Evolutionary conservation across 2,888 invertebrate species (phyloP).

Genomic region (Boloria euphrosyne): DNA sequence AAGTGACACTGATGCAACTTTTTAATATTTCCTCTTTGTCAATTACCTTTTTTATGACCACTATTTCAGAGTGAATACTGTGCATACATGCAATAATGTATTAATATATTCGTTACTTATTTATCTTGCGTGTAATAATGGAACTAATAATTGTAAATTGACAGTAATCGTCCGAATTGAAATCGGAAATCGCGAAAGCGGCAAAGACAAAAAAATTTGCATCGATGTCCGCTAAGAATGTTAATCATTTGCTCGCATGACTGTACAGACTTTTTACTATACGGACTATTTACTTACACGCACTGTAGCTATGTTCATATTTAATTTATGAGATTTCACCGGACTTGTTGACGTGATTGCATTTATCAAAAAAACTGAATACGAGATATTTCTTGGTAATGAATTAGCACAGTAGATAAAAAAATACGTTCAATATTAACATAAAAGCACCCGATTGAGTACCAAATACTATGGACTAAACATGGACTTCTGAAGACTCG

Average conservation of each 20-base stretch:
- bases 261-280: constrained; percentile 37
- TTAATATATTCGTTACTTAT: neutral
- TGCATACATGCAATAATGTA: neutral
- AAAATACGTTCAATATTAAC: neutral
- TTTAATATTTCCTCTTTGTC: neutral
- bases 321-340: constrained; percentile 46
- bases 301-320: constrained; percentile 41
- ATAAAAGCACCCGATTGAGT: neutral
- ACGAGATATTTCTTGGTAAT: constrained; percentile 23
- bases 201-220: constrained; percentile 31
- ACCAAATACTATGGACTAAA: neutral
- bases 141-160: constrained; percentile 24
- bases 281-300: constrained; percentile 43
- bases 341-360: constrained; percentile 41
- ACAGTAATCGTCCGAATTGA: constrained; percentile 33
- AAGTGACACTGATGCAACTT: constrained; percentile 6
- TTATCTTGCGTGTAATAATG: constrained; percentile 5
- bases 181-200: constrained; percentile 34
- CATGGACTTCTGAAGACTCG: constrained; percentile 1
- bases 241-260: constrained; percentile 41
- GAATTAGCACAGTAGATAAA: neutral
- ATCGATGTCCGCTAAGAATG: constrained; percentile 35
- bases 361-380: constrained; percentile 35
- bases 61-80: neutral
- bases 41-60: neutral